phyloP scores from a whole-genome alignment of 2,888 invertebrate species.

The Limenitis camilla region DNA sequence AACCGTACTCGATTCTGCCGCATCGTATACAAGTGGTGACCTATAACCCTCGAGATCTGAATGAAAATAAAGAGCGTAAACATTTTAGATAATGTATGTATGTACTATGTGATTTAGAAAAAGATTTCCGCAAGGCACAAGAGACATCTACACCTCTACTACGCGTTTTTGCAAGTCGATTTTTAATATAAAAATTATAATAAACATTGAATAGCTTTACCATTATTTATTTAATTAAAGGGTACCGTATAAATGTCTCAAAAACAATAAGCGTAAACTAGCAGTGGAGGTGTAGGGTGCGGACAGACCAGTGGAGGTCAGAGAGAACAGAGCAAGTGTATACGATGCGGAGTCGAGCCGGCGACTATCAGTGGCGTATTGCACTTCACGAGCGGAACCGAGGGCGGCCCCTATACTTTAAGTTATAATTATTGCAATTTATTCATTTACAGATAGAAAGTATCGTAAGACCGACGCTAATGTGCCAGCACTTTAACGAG shows the following conservation, averaged over 20 bases:
- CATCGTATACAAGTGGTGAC: slow-evolving; percentile 42
- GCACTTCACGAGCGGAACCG: slow-evolving; percentile 42
- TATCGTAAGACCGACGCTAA: slow-evolving; percentile 69
- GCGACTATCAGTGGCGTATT: slow-evolving; percentile 42
- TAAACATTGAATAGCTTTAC: too few relatives aligned
- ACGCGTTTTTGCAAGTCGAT: too few relatives aligned
- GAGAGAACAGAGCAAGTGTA: slow-evolving; percentile 10
- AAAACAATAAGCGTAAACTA: too few relatives aligned
- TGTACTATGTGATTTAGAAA: slow-evolving; percentile 25
- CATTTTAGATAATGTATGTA: slow-evolving; percentile 13
- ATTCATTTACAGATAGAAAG: slow-evolving; percentile 56
- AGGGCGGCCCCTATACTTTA: slow-evolving; percentile 35
- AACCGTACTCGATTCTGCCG: slow-evolving; percentile 56
- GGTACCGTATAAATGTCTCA: too few relatives aligned
- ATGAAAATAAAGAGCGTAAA: slow-evolving; percentile 8
- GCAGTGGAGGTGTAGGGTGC: slow-evolving; percentile 27
- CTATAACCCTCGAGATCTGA: slow-evolving; percentile 5
- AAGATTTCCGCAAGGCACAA: slow-evolving; percentile 59
- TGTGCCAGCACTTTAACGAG: slow-evolving; percentile 73
- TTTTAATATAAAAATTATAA: too few relatives aligned
- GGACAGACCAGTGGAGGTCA: slow-evolving; percentile 26
- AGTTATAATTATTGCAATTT: slow-evolving; percentile 41
- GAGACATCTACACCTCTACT: slow-evolving; percentile 37
- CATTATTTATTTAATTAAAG: too few relatives aligned
- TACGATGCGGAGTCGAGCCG: slow-evolving; percentile 37